Evolutionary conservation across 2,113 vertebrate genomes (phyloP), one percentile per base, ranked within the genome.

Genomic region (Albula goreensis): DNA sequence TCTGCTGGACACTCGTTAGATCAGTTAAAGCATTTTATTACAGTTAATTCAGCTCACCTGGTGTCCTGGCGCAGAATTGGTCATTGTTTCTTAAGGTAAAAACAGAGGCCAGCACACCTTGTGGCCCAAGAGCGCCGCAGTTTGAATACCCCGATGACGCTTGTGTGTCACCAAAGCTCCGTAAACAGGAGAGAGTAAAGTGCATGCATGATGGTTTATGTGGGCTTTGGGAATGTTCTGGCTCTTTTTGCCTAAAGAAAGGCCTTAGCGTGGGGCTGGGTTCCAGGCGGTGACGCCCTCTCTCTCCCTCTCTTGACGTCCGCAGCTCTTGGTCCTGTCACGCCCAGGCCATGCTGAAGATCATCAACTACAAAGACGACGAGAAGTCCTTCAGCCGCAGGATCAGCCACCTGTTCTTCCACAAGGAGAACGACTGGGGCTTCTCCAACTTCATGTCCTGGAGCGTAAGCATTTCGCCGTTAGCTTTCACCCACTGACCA

Each of bases 401-500:
- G 50, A 99, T 99, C 92, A 99, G 98, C 91, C 98, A 99, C 89
- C 95, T 99, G 85, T 99, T 99, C 94, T 99, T 99, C 95, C 98
- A 99, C 93, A 99, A 99, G 93, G 98, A 99, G 89, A 99, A 99
- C 8, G 98, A 99, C 85, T 99, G 98, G 98, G 98, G 98, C 85
- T 99, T 99, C 91, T 99, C 98, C 90, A 99, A 98, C 92, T 99
- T 99, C 90, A 99, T 99, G 98, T 97, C 98, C 86, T 99, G 98
- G 98, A 99, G 97, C 90, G 98, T 99, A 95, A 98, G 98, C 97
- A 89, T 10, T 5, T 60, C 5, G 41, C 7, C 6, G 15, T 19
- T 66, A 19, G 22, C 3, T 3, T 19, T 22, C 4, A 22, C 60
- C 15, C 4, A 15, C 12, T 15, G 57, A 60, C 13, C 22, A 66